Evolutionary conservation across 2,888 invertebrate genomes (phyloP).

Genomic region (Parelbella ahira): DNA sequence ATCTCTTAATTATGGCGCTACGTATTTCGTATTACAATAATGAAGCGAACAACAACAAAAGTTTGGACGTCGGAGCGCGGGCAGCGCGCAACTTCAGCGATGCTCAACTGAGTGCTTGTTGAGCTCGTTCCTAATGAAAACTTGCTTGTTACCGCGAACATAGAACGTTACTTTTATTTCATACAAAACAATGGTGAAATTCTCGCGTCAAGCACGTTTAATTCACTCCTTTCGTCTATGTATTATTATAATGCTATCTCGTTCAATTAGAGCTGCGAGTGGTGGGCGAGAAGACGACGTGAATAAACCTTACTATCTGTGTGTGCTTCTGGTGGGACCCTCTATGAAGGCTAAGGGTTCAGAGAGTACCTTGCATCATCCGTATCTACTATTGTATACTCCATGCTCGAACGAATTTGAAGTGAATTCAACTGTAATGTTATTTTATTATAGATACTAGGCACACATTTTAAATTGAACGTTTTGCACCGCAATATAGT

Average conservation of each 20-base stretch:
- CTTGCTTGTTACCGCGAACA: slow-evolving; percentile 63
- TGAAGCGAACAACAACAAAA: slow-evolving; percentile 79
- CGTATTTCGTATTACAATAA: slow-evolving; percentile 79
- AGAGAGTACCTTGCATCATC: background rate
- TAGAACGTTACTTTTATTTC: slow-evolving; percentile 60
- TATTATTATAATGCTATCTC: slow-evolving; percentile 30
- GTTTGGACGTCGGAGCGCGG: slow-evolving; percentile 66
- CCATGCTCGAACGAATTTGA: too few species aligned
- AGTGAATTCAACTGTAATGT: too few species aligned
- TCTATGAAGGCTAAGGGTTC: background rate
- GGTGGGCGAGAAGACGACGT: slow-evolving; percentile 4
- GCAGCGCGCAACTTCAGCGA: slow-evolving; percentile 58
- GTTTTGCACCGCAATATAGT: too few species aligned
- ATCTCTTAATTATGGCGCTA: slow-evolving; percentile 76
- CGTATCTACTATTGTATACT: slow-evolving; percentile 1
- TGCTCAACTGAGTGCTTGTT: slow-evolving; percentile 75
- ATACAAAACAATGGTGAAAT: slow-evolving; percentile 48
- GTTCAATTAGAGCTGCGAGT: slow-evolving; percentile 27
- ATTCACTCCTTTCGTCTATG: slow-evolving; percentile 40
- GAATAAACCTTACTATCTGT: slow-evolving; percentile 3
- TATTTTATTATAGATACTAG: too few species aligned
- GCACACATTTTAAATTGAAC: too few species aligned
- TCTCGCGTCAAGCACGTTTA: slow-evolving; percentile 40
- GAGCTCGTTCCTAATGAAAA: slow-evolving; percentile 70
- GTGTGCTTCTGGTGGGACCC: slow-evolving; percentile 3